These are phyloP conservation scores for Euplagia quadripunctaria DNA, from an alignment of 2,888 invertebrate genomes.

Conservation along the genomic window DNA sequence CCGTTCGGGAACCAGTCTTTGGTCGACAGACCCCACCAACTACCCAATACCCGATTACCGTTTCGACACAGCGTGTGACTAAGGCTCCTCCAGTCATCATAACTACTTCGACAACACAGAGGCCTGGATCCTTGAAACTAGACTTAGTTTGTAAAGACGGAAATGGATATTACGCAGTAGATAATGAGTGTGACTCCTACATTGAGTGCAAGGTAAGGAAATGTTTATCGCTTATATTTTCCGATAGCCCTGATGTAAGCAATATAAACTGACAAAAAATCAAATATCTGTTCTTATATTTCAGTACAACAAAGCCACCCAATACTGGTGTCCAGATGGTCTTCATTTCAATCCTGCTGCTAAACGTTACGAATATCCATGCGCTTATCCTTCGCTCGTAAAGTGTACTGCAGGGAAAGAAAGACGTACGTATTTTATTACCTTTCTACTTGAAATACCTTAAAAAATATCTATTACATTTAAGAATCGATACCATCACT, in stretches of 20 bases:
- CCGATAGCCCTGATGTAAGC: not conserved
- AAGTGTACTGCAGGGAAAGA: conserved; percentile 88
- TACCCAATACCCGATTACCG: not conserved
- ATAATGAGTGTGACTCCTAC: conserved; percentile 90
- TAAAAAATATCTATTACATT: not conserved
- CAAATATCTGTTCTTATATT: conserved; percentile 19
- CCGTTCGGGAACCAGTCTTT: not conserved
- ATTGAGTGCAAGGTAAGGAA: conserved; percentile 76
- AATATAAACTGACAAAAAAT: not conserved
- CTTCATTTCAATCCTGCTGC: conserved; percentile 90
- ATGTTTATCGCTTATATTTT: not conserved
- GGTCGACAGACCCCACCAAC: not conserved
- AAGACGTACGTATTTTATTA: conserved; percentile 52
- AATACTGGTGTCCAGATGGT: conserved; percentile 92
- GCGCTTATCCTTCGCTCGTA: conserved; percentile 93
- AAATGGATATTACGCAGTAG: conserved; percentile 73
- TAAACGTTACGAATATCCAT: conserved; percentile 89
- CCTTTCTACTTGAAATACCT: conserved; percentile 24
- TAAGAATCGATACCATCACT: no score
- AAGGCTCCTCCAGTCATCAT: not conserved
- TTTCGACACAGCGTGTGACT: not conserved
- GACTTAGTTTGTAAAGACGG: conserved; percentile 45
- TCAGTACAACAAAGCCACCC: conserved; percentile 87
- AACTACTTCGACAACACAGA: not conserved
- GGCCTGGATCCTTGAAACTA: conserved; percentile 5